A percentile compares a stretch with the other conserved stretches of the same genome.
Conservation (phyloP, 2,888 invertebrate genomes). For the Eurytoma adleriae region DNA sequence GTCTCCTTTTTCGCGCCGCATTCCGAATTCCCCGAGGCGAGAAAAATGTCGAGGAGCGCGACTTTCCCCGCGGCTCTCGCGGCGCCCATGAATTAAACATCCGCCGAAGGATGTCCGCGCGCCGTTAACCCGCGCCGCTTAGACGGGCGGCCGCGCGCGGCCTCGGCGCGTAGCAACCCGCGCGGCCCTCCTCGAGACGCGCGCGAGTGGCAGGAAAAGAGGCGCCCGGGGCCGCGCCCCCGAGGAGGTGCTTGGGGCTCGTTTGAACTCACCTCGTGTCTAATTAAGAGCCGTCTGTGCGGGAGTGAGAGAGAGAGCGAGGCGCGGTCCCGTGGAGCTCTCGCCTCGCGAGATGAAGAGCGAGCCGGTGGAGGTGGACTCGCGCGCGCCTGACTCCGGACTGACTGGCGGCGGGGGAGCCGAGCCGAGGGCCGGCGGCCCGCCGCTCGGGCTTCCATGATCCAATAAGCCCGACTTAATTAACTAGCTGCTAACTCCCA, state of each 20-base stretch:
- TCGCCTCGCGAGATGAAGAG: constrained; percentile 48
- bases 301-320: constrained; percentile 53
- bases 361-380: constrained; percentile 31
- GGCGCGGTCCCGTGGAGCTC: constrained; percentile 16
- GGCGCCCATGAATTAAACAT: background rate
- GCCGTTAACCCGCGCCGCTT: background rate
- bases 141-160: no score
- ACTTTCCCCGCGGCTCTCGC: background rate
- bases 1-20: constrained; percentile 31
- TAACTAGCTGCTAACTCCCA: constrained; percentile 74
- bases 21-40: constrained; percentile 43
- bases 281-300: constrained; percentile 74
- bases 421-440: constrained; percentile 54
- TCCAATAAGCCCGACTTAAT: constrained; percentile 76
- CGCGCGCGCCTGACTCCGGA: background rate
- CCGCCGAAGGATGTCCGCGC: background rate
- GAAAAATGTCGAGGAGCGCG: constrained; percentile 6
- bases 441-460: constrained; percentile 72
- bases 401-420: constrained; percentile 30
- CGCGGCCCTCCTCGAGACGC: no score
- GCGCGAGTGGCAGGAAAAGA: no score
- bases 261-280: constrained; percentile 70
- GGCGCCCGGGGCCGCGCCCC: no score
- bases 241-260: constrained; percentile 52
- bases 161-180: no score